A percentile compares a stretch with the other conserved stretches of the same genome.
These are phyloP conservation scores for Conchocele bisecta DNA, from an alignment of 2,888 invertebrate species.

Conservation along the genomic window DNA sequence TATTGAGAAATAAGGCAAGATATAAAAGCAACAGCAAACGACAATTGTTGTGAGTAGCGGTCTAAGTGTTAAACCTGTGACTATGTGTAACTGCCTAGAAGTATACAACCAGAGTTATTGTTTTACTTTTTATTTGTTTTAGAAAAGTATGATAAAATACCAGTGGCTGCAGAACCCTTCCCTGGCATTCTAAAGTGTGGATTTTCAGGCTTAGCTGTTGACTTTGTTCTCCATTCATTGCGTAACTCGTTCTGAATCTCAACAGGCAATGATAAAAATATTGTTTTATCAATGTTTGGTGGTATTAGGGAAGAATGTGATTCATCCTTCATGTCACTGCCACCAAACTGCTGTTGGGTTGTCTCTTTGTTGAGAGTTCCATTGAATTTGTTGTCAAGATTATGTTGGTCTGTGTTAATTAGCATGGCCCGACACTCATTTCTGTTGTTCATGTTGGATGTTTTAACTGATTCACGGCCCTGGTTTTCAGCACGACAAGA, in stretches of 20 bases:
- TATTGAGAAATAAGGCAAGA: no score
- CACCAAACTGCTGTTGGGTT: not conserved
- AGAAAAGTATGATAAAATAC: constrained; percentile 41
- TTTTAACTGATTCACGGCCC: no score
- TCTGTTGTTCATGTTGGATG: not conserved
- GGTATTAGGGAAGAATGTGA: constrained; percentile 22
- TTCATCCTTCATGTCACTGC: no score
- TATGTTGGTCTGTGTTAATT: no score
- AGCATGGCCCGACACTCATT: not conserved
- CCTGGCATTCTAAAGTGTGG: constrained; percentile 28
- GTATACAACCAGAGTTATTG: no score
- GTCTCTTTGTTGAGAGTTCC: no score
- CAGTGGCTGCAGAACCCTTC: constrained; percentile 23
- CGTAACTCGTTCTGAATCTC: constrained; percentile 70
- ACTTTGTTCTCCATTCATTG: constrained; percentile 43
- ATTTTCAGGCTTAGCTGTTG: not conserved
- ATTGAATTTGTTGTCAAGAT: no score
- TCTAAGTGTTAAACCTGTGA: no score
- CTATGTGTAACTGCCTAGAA: no score
- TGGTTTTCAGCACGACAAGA: no score
- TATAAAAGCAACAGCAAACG: no score
- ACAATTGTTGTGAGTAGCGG: no score
- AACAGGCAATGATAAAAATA: constrained; percentile 65
- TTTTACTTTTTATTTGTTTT: constrained; percentile 37
- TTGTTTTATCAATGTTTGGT: constrained; percentile 60